Percentiles rank a stretch among this genome's conserved stretches.
phyloP scores from a whole-genome alignment of 1,140 invertebrate genomes.

The Drosophila orosa region DNA sequence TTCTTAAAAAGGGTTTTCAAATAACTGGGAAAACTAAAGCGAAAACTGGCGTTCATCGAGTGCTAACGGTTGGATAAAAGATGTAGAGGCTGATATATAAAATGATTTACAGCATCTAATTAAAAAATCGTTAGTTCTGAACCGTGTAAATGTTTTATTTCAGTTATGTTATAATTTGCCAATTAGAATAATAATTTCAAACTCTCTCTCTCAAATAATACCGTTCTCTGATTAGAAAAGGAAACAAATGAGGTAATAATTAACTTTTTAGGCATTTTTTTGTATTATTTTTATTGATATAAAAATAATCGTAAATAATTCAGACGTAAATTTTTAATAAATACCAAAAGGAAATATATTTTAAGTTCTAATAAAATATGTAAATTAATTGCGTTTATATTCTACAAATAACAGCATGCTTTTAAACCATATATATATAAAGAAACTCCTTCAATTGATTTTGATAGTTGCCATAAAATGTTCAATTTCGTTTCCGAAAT shows the following conservation, averaged over 20 bases:
- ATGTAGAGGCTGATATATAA: background rate
- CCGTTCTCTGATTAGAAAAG: too few species aligned
- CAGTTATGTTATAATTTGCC: background rate
- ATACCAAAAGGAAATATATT: too few species aligned
- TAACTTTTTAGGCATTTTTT: too few species aligned
- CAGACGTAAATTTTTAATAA: too few species aligned
- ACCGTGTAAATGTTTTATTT: background rate
- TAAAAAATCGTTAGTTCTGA: background rate
- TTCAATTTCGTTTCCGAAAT: slow-evolving; percentile 11
- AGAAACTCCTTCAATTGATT: background rate
- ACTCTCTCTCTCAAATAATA: too few species aligned
- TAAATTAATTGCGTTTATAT: background rate
- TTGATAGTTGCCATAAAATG: slow-evolving; percentile 18
- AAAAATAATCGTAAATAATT: too few species aligned
- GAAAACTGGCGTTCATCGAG: background rate
- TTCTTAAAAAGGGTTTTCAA: background rate
- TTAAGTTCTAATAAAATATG: too few species aligned
- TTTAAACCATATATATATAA: background rate
- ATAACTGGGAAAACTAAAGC: slow-evolving; percentile 4
- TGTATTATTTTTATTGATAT: too few species aligned
- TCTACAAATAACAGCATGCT: background rate
- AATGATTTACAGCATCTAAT: background rate
- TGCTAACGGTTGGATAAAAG: background rate
- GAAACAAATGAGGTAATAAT: too few species aligned
- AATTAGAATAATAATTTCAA: background rate